Evolutionary conservation across 2,113 vertebrate genomes (phyloP).

Genomic region (Apus apus): DNA sequence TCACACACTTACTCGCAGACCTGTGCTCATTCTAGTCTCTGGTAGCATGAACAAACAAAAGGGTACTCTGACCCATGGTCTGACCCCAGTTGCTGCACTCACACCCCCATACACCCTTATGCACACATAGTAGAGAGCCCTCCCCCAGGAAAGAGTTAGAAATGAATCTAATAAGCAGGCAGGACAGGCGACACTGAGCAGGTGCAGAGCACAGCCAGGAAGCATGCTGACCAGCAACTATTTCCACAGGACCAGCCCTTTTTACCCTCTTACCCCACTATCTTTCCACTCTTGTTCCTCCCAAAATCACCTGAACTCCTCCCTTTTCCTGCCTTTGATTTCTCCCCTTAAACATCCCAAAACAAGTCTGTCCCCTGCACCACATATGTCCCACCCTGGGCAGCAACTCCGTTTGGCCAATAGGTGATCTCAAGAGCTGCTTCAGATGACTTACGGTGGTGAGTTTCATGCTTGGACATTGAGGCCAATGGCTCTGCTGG

Average conservation of each 20-base stretch:
- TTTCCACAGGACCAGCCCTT: neutral
- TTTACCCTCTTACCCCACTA: neutral
- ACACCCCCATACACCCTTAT: accelerated
- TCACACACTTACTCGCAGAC: accelerated
- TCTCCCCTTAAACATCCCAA: neutral
- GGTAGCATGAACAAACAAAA: neutral
- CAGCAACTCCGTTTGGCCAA: neutral
- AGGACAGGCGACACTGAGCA: neutral
- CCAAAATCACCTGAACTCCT: neutral
- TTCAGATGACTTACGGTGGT: neutral
- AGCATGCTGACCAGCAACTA: neutral
- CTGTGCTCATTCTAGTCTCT: accelerated
- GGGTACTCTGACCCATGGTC: neutral
- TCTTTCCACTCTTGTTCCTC: neutral
- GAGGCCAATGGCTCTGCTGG: neutral
- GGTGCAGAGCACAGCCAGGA: neutral
- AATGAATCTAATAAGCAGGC: neutral
- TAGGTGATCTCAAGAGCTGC: neutral
- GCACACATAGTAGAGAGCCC: neutral
- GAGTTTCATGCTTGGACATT: neutral
- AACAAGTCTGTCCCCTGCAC: neutral
- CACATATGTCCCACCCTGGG: neutral
- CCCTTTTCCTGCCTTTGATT: neutral
- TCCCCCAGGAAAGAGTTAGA: neutral
- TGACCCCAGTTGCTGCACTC: neutral